phyloP scores from a whole-genome alignment of 2,888 invertebrate genomes.

The Muscina levida region DNA sequence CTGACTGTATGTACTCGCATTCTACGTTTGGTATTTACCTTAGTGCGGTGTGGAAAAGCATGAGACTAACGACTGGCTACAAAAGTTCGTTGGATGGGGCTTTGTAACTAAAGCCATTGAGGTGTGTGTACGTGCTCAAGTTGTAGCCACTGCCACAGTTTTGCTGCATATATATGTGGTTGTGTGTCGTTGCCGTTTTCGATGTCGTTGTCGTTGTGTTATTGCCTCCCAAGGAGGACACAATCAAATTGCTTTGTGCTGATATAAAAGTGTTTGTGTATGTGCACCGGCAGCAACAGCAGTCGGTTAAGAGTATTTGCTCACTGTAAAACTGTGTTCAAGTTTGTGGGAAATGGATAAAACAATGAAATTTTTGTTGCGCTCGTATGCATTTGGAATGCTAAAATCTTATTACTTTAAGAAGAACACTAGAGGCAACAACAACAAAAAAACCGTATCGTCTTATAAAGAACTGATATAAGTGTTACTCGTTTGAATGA shows the following conservation, averaged over 20 bases:
- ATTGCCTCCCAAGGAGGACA: background rate
- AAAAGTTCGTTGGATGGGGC: slow-evolving; percentile 12
- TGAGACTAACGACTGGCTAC: slow-evolving; percentile 38
- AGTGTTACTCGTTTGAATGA: too few species aligned
- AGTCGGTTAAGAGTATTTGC: background rate
- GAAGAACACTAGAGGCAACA: too few species aligned
- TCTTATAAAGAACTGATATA: too few species aligned
- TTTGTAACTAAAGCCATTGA: slow-evolving; percentile 42
- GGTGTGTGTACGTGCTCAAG: slow-evolving; percentile 60
- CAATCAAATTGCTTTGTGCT: background rate
- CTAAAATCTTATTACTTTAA: slow-evolving; percentile 14
- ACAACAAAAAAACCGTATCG: too few species aligned
- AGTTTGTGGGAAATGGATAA: background rate
- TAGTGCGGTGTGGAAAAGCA: background rate
- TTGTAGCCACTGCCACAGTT: slow-evolving; percentile 48
- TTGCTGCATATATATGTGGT: too few species aligned
- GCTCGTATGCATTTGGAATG: slow-evolving; percentile 21
- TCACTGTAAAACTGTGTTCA: background rate
- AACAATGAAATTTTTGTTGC: slow-evolving; percentile 1
- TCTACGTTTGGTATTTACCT: background rate
- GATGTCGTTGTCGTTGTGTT: background rate
- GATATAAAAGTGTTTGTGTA: background rate
- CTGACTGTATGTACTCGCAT: background rate
- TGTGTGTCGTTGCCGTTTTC: background rate
- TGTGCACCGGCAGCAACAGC: background rate